These are phyloP conservation scores for Calliopum simillimum DNA, from an alignment of 2,888 invertebrate genomes.

Conservation along the genomic window DNA sequence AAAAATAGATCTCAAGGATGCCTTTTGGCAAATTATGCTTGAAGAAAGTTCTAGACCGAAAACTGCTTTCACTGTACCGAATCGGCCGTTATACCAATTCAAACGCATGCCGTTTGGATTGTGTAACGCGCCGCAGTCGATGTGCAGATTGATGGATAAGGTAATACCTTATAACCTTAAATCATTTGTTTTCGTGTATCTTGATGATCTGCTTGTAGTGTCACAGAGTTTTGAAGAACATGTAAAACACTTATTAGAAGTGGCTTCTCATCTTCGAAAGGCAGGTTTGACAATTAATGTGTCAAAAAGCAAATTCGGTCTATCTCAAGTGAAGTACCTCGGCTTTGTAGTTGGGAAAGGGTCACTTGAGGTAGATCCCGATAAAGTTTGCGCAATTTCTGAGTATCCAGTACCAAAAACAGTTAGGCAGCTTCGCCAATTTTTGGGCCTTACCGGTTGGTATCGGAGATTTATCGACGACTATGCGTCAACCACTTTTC, in stretches of 20 bases:
- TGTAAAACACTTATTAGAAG: not conserved
- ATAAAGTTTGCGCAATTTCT: conserved; percentile 12
- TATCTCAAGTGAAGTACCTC: conserved; percentile 9
- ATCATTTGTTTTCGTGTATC: not conserved
- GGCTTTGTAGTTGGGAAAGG: conserved; percentile 24
- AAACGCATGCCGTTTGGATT: too few species aligned
- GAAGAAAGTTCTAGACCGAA: not conserved
- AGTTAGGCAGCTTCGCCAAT: conserved; percentile 16
- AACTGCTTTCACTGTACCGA: conserved; percentile 6
- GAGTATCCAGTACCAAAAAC: conserved; percentile 28
- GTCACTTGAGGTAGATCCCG: conserved; percentile 14
- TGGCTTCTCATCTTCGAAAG: conserved; percentile 1
- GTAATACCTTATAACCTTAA: not conserved
- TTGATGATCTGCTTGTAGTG: conserved; percentile 17
- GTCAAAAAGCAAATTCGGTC: not conserved
- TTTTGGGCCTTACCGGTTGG: conserved; percentile 25
- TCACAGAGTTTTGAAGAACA: conserved; percentile 10
- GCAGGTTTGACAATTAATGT: not conserved
- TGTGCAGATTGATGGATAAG: too few species aligned
- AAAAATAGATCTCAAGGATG: too few species aligned
- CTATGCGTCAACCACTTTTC: conserved; percentile 4
- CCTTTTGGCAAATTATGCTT: conserved; percentile 2
- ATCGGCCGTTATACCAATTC: conserved; percentile 1
- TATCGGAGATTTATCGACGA: conserved; percentile 12
- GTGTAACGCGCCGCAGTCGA: too few species aligned